Evolutionary conservation across 2,113 vertebrate genomes (phyloP).

Genomic region (Casuarius casuarius): DNA sequence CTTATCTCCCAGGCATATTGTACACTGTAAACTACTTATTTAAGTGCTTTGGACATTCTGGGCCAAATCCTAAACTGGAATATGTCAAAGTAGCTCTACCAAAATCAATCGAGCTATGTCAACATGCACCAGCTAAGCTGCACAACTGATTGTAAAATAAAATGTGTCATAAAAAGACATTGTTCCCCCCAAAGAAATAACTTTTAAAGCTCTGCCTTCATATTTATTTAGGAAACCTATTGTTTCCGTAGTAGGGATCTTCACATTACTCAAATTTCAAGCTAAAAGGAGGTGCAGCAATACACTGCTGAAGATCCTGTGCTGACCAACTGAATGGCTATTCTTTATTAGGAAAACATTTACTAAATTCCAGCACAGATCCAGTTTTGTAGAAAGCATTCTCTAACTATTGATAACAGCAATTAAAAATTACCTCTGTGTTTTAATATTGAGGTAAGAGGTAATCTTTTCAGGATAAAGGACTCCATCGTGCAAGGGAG

Average conservation of each 20-base stretch:
- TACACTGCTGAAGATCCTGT: not conserved
- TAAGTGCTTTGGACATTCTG: not conserved
- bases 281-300: not conserved
- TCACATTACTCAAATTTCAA: not conserved
- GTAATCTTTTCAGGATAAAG: not conserved
- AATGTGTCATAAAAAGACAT: not conserved
- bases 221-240: not conserved
- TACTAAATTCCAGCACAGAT: not conserved
- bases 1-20: not conserved
- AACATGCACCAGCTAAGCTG: not conserved
- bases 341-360: not conserved
- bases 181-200: not conserved
- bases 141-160: constrained; percentile 3
- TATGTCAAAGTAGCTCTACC: not conserved
- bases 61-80: not conserved
- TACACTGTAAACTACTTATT: not conserved
- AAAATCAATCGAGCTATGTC: not conserved
- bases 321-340: not conserved
- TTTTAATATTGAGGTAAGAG: not conserved
- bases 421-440: not conserved
- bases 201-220: not conserved
- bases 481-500: not conserved
- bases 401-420: not conserved
- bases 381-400: not conserved
- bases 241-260: not conserved